Evolutionary conservation across 2,797 vertebrate species (phyloP), one percentile per base, ranked within the genome.

Genomic region (Falco rusticolus): DNA sequence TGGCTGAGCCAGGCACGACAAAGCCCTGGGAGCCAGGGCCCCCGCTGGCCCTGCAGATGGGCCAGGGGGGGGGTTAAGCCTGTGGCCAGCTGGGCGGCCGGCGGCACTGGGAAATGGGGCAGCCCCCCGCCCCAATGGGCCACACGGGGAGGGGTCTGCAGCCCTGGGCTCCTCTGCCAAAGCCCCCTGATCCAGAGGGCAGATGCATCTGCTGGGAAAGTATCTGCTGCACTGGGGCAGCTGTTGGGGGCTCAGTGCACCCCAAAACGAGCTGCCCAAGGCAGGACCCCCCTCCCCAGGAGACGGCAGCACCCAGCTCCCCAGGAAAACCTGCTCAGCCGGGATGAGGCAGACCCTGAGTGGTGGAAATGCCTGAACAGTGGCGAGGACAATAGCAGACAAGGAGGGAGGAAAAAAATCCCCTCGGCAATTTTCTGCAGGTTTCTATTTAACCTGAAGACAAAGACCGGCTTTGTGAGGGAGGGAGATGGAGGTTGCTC

Each of bases 381-480:
- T 19, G 0, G 64, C 10, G 13, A 87, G 80, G 89, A 94, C 89
- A 96, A 94, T 70, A 63, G 87, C 77, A 85, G 66, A 70, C 61
- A 31, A 51, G 86, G 84, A 89, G 87, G 89, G 83, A 87, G 69
- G 66, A 31, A 68, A 90, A 91, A 91, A 88, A 93, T 86, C 87
- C 70, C 72, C 91, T 81, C 81, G n/a, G 94, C 92, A 94, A 94
- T 94, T 92, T 95, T 93, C 89, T 94, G 95, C 96, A 96, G 95
- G 95, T 96, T 92, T 93, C 94, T 91, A 93, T 95, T 95, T 94
- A 94, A 94, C 96, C 94, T 95, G 96, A 26, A 96, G 91, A 97
- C 96, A 97, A 97, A 96, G 95, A 71, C 15, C 3, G n/a, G 90
- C 96, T 97, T 97, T 96, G 96, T 96, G 95, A 17, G 59, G 93